Percentiles rank a stretch among this genome's conserved stretches.
Conservation (phyloP, 1,140 invertebrate genomes). For the Diabrotica virgifera region DNA sequence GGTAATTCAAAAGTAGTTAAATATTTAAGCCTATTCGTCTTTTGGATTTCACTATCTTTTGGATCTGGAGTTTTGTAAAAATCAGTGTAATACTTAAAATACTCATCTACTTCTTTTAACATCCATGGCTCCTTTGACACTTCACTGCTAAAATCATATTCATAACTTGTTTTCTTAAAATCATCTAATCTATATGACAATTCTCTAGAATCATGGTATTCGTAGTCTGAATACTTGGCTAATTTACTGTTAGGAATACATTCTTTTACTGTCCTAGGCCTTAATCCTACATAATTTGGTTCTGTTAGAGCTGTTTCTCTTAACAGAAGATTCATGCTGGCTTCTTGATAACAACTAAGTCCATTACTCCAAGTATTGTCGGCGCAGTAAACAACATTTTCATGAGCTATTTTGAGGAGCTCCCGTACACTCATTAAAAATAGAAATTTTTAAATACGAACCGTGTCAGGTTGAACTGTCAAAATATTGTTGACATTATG, state of each 20-base stretch:
- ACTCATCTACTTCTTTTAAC: constrained; percentile 40
- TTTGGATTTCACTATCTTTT: not conserved
- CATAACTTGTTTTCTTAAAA: constrained; percentile 10
- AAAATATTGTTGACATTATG: constrained; percentile 12
- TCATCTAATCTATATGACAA: constrained; percentile 36
- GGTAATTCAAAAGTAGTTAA: constrained; percentile 24
- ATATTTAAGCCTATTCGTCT: not conserved
- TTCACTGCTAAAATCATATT: constrained; percentile 14
- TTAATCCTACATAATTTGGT: constrained; percentile 9
- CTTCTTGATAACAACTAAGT: not conserved
- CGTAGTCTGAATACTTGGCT: constrained; percentile 39
- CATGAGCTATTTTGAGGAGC: constrained; percentile 14
- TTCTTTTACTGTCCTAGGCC: constrained; percentile 37
- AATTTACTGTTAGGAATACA: constrained; percentile 43
- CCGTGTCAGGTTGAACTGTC: constrained; percentile 16
- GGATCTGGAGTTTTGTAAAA: not conserved
- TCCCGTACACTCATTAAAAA: constrained; percentile 17
- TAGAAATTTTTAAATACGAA: not conserved
- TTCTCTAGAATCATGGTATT: constrained; percentile 43
- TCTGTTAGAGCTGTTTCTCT: constrained; percentile 7
- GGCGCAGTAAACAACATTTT: constrained; percentile 18
- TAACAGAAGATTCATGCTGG: constrained; percentile 10
- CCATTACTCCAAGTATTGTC: constrained; percentile 15
- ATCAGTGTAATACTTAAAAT: constrained; percentile 21
- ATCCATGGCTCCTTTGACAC: constrained; percentile 41